A percentile compares a stretch with the other conserved stretches of the same genome.
phyloP scores from a whole-genome alignment of 1,140 invertebrate genomes.

The Lethrus apterus region DNA sequence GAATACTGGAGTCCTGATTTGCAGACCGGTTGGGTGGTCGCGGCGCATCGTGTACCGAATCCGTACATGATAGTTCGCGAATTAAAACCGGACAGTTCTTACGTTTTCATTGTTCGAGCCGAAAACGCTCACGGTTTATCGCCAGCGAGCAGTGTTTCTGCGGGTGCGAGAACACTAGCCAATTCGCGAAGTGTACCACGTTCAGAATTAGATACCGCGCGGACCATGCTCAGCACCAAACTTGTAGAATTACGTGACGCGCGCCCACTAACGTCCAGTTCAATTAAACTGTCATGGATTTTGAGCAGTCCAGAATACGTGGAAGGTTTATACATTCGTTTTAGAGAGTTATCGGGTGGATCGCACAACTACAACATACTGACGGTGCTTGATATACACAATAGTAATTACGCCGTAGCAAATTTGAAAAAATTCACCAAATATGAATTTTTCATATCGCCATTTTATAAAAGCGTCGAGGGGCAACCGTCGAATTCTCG shows the following conservation, averaged over 20 bases:
- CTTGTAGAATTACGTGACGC: slow-evolving; percentile 74
- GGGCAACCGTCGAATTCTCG: slow-evolving; percentile 74
- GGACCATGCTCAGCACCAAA: slow-evolving; percentile 70
- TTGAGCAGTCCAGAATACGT: slow-evolving; percentile 56
- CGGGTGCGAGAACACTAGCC: slow-evolving; percentile 55
- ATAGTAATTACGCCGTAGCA: slow-evolving; percentile 52
- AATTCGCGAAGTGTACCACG: slow-evolving; percentile 64
- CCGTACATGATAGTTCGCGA: slow-evolving; percentile 61
- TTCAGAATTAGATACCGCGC: slow-evolving; percentile 71
- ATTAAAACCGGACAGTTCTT: slow-evolving; percentile 72
- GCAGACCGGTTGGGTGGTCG: slow-evolving; percentile 70
- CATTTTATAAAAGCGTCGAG: slow-evolving; percentile 76
- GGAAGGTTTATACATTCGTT: slow-evolving; percentile 90
- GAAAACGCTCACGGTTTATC: slow-evolving; percentile 80
- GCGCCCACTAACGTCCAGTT: slow-evolving; percentile 69
- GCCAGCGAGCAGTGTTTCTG: slow-evolving; percentile 58
- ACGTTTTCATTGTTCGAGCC: slow-evolving; percentile 82
- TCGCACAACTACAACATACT: slow-evolving; percentile 60
- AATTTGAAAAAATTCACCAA: slow-evolving; percentile 75
- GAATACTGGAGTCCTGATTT: slow-evolving; percentile 82
- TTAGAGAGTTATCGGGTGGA: slow-evolving; percentile 65
- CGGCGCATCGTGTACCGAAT: slow-evolving; percentile 59
- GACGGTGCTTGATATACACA: slow-evolving; percentile 49
- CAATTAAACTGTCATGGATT: slow-evolving; percentile 78
- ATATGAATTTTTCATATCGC: slow-evolving; percentile 85